Evolutionary conservation across 35 echinoderm and acorn worm genomes (phyloP).

Genomic region (Apostichopus parvimensis): DNA sequence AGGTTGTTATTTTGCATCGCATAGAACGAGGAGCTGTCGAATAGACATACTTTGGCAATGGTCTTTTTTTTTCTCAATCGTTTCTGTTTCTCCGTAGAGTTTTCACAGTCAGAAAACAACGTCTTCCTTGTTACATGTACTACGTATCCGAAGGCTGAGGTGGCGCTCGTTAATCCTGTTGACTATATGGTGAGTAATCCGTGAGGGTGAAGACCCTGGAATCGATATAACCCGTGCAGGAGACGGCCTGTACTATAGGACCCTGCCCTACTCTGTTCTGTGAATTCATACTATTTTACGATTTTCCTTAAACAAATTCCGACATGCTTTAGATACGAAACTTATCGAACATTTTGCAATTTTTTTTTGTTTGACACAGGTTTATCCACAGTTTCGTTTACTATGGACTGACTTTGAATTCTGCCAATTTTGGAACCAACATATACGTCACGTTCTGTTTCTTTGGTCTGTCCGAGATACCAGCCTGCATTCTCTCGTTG

Average conservation of each 20-base stretch:
- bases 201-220: too few species aligned
- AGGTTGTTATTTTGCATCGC: too few species aligned
- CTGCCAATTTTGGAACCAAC: conserved; percentile 27
- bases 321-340: too few species aligned
- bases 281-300: too few species aligned
- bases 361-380: not conserved
- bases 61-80: not conserved
- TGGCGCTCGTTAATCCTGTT: not conserved
- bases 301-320: too few species aligned
- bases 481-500: not conserved
- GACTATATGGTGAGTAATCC: not conserved
- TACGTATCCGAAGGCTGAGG: not conserved
- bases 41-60: too few species aligned
- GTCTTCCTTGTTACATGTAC: not conserved
- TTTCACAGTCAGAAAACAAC: not conserved
- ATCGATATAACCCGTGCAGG: too few species aligned
- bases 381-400: conserved; percentile 38
- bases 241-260: too few species aligned
- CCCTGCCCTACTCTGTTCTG: too few species aligned
- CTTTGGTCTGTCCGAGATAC: conserved; percentile 15
- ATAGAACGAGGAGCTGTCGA: too few species aligned
- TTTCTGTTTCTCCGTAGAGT: not conserved
- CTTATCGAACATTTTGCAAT: too few species aligned
- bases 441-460: conserved; percentile 10
- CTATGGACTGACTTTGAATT: conserved; percentile 29